Evolutionary conservation across 1,140 invertebrate species (phyloP), one percentile per base, ranked within the genome.

Genomic region (Drosophila parvula): DNA sequence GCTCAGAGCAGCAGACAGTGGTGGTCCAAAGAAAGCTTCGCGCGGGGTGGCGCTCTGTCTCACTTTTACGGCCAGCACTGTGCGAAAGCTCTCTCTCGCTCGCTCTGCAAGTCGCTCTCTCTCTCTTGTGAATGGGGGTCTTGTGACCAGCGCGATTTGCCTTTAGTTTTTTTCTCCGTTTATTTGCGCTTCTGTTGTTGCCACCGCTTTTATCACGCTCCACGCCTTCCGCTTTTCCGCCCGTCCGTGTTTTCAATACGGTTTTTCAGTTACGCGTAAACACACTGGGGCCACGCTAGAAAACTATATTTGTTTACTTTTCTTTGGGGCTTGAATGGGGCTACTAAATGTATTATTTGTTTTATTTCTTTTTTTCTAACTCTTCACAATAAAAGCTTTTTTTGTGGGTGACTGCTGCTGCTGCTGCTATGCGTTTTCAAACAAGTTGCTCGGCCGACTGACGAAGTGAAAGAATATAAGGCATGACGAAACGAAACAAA

Each of bases 141-240:
- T 88, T 88, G 83, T 88, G 83, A 88, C 83, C 84, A 68, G 74
- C 83, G 79, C 67, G 62, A 81, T 47, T 68, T 22, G 67, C 9
- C 55, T 55, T 32, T 44, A 62, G 60, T 63, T 74, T 84, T 86
- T 76, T 78, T 78, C 79, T 74, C 69, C 63, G 63, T 34, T 55
- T 50, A 18, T 76, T 83, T 53, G 57, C 63, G 60, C 44, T 86
- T 88, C 76, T 88, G 83, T 88, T 88, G 77, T 88, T 79, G 84
- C 77, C 84, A 61, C 77, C 65, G 73, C 68, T 83, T 88, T 88
- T 78, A 88, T 88, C 83, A 80, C 79, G 64, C 83, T 88, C 77
- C 80, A 80, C 83, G 68, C 80, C 82, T 74, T 88, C 41, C 65
- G 68, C 80, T 57, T 73, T 88, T 60, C 62, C 67, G 76, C 40